These are phyloP conservation scores for Pseudochirops cupreus DNA, from an alignment of 2,797 vertebrate species.

Conservation along the genomic window DNA sequence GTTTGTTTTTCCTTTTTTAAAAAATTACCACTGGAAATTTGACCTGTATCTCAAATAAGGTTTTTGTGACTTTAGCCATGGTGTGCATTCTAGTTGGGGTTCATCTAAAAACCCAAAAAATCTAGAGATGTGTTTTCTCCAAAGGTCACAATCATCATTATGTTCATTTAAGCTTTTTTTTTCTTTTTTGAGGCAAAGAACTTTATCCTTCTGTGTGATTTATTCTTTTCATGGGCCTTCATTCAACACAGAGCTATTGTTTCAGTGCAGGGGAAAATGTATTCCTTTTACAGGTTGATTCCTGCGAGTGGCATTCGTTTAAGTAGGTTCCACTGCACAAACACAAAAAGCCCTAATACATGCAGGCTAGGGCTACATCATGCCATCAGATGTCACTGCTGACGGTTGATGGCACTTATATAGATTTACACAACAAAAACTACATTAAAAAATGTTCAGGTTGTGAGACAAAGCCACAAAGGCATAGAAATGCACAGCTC, in stretches of 20 bases:
- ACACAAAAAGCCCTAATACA: conserved; percentile 87
- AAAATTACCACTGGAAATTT: conserved; percentile 40
- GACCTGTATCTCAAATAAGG: conserved; percentile 34
- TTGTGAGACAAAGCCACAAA: conserved; percentile 86
- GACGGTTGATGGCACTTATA: conserved; percentile 88
- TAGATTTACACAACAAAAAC: conserved; percentile 90
- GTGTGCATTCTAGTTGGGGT: conserved; percentile 60
- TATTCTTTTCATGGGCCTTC: conserved; percentile 80
- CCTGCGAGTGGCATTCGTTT: conserved; percentile 85
- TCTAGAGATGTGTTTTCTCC: conserved; percentile 64
- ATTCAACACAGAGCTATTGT: conserved; percentile 84
- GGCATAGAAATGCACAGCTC: conserved; percentile 85
- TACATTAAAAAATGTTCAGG: conserved; percentile 87
- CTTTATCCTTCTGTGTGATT: conserved; percentile 77
- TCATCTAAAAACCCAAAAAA: conserved; percentile 49
- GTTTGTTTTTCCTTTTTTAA: conserved; percentile 50
- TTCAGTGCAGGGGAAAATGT: conserved; percentile 84
- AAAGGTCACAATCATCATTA: conserved; percentile 65
- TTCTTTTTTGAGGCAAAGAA: conserved; percentile 66
- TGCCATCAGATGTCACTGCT: conserved; percentile 84
- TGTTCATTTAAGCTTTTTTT: conserved; percentile 44
- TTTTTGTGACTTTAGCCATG: conserved; percentile 34
- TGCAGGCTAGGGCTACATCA: conserved; percentile 84
- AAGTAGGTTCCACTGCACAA: conserved; percentile 86
- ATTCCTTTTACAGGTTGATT: conserved; percentile 86